phyloP scores from a whole-genome alignment of 2,113 vertebrate genomes.

The Ammodytes marinus region DNA sequence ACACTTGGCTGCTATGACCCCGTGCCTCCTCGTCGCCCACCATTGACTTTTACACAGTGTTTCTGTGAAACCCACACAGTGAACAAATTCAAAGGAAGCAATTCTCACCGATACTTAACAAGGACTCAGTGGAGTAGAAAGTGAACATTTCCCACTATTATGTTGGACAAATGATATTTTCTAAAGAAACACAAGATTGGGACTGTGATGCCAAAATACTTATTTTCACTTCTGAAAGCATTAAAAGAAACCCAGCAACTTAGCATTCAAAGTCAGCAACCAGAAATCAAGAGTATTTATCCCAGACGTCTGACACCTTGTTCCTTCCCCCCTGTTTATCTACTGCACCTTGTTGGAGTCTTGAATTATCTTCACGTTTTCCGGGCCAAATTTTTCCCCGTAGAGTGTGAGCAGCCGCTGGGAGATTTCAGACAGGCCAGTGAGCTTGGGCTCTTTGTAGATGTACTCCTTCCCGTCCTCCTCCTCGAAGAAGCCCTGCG shows the following conservation, averaged over 20 bases:
- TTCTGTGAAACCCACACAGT: neutral
- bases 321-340: neutral
- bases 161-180: neutral
- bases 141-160: neutral
- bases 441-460: conserved; percentile 98
- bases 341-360: conserved; percentile 93
- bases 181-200: conserved; percentile 11
- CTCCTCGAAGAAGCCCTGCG: conserved; percentile 95
- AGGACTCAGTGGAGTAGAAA: neutral
- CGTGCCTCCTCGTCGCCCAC: too few species aligned
- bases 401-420: conserved; percentile 93
- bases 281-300: neutral
- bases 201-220: neutral
- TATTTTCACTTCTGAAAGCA: conserved; percentile 9
- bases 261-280: neutral
- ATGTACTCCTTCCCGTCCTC: conserved; percentile 98
- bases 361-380: conserved; percentile 95
- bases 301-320: neutral
- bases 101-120: neutral
- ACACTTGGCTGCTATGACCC: neutral
- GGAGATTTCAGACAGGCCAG: conserved; percentile 95
- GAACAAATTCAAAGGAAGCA: neutral
- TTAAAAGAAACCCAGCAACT: neutral
- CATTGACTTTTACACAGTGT: neutral
- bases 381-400: conserved; percentile 94